These are phyloP conservation scores for Nebria salina DNA, from an alignment of 2,888 invertebrate species.

Conservation along the genomic window DNA sequence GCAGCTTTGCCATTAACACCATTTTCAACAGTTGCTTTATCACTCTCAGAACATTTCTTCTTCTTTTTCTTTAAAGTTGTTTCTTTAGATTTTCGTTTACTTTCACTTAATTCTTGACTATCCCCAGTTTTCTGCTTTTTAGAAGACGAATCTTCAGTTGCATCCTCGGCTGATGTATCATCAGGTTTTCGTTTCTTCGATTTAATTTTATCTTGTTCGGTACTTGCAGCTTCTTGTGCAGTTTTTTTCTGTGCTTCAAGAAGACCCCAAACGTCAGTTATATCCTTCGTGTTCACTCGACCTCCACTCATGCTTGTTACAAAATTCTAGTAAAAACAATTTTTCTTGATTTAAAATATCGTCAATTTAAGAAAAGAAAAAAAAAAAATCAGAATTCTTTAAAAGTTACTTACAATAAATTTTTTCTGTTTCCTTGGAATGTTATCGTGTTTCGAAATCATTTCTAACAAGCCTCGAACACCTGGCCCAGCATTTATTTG, in stretches of 20 bases:
- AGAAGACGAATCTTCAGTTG: conserved; percentile 38
- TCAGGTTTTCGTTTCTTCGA: conserved; percentile 11
- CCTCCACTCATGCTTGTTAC: conserved; percentile 71
- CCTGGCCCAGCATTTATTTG: conserved; percentile 67
- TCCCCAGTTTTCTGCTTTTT: conserved; percentile 40
- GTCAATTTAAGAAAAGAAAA: background rate
- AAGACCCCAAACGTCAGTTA: conserved; percentile 75
- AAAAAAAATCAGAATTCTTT: conserved; percentile 6
- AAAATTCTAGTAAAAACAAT: conserved; percentile 67
- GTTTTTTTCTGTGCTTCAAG: conserved; percentile 58
- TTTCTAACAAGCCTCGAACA: conserved; percentile 72
- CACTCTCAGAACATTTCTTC: conserved; percentile 12
- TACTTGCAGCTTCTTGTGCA: conserved; percentile 46
- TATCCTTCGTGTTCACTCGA: conserved; percentile 66
- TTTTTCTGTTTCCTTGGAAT: conserved; percentile 88
- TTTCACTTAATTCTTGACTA: conserved; percentile 45
- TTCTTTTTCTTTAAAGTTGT: conserved; percentile 16
- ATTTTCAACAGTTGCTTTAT: conserved; percentile 8
- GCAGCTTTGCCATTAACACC: background rate
- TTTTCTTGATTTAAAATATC: too few species aligned
- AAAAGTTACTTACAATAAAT: conserved; percentile 66
- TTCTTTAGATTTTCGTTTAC: conserved; percentile 19
- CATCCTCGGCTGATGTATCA: conserved; percentile 60
- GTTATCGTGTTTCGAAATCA: conserved; percentile 77
- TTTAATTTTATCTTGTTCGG: background rate